These are phyloP conservation scores for Rattus rattus DNA, from an alignment of 2,113 vertebrate genomes.

Conservation along the genomic window DNA sequence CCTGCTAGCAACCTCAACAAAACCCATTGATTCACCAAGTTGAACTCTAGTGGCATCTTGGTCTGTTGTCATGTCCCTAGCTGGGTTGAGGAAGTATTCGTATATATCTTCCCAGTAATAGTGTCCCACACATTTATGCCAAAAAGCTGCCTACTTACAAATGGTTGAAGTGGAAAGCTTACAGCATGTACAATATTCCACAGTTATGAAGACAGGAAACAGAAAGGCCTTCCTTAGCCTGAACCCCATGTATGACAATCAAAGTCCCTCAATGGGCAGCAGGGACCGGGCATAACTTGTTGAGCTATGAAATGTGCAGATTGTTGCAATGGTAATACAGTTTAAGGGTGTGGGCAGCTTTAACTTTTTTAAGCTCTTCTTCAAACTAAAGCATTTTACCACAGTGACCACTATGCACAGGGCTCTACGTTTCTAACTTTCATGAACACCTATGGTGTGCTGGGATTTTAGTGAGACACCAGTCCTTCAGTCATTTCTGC, in stretches of 20 bases:
- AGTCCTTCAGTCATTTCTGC: background rate
- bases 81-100: background rate
- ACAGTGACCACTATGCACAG: background rate
- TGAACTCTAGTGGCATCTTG: background rate
- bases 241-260: background rate
- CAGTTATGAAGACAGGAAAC: background rate
- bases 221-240: background rate
- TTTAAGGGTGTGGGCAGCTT: background rate
- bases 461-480: background rate
- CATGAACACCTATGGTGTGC: background rate
- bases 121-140: background rate
- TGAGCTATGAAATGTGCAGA: background rate
- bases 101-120: background rate
- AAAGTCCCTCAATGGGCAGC: background rate
- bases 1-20: background rate
- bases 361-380: background rate
- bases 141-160: background rate
- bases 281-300: background rate
- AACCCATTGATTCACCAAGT: background rate
- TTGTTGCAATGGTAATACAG: background rate
- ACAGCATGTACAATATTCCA: background rate
- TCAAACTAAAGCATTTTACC: background rate
- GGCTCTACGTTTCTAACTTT: background rate
- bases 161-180: background rate
- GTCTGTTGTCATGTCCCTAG: background rate